Base-by-base conservation (phyloP, 2,888 invertebrate genomes). In the Silvanus unidentatus region DNA sequence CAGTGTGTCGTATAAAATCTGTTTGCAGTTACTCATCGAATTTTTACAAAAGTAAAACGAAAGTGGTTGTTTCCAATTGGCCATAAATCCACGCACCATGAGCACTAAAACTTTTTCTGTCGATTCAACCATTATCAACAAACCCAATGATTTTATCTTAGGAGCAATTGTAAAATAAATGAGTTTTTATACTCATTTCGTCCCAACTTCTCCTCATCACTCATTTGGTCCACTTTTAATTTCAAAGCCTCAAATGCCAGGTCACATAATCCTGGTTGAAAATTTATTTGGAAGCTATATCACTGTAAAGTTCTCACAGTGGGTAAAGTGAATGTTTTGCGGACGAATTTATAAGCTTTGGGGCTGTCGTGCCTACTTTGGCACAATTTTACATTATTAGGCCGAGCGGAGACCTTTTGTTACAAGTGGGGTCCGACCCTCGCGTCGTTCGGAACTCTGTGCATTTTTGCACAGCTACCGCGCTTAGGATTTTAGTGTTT, bases 301-400 rank as follows among this genome's bases (percentile, higher is more conserved):
- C 45, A 32, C 11, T 40, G 37, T 28, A 51, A 47, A 28, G 37
- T 44, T 29, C 42, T 12, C 29, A 42, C 44, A 9, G 42, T 30
- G 16, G 48, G 49, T 34, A 53, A 35, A 13, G 37, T 12, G 11
- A 50, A 53, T 1, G 43, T 40, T 29, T 46, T 44, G 5, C 12
- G 2, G 8, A 50, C 11, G 28, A 39, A 38, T 11, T 32, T 37
- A 29, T 50, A 53, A 8, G 44, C 43, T 47, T 44, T 41, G 1
- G 50, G 50, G n/a, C n/a, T n/a, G n/a, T n/a, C n/a, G n/a, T n/a
- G n/a, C n/a, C n/a, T n/a, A n/a, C n/a, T n/a, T n/a, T n/a, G n/a
- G n/a, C n/a, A n/a, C n/a, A n/a, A n/a, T n/a, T n/a, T n/a, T n/a
- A n/a, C n/a, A n/a, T n/a, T n/a, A n/a, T n/a, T n/a, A n/a, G n/a